A percentile compares a stretch with the other conserved stretches of the same genome.
phyloP scores from a whole-genome alignment of 2,797 vertebrate genomes.

The Denticeps clupeoides region DNA sequence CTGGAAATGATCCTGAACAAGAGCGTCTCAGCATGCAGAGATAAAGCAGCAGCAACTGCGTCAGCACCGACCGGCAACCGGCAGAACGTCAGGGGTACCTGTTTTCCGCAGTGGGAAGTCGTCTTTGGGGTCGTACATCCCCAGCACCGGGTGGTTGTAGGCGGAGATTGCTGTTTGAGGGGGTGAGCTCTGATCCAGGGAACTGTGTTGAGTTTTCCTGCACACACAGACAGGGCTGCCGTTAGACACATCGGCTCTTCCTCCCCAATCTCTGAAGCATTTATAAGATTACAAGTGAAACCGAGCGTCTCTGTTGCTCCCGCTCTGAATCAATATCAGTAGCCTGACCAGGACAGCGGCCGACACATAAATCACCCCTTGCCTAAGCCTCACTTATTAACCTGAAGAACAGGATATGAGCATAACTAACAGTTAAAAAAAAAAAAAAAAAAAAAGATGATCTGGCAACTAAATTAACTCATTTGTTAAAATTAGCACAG shows the following conservation, averaged over 20 bases:
- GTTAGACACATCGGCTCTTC: slow-evolving; percentile 2
- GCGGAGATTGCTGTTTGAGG: slow-evolving; percentile 83
- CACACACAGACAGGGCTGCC: slow-evolving; percentile 20
- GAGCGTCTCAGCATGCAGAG: not conserved
- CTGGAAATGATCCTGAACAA: not conserved
- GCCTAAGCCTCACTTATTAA: too few relatives aligned
- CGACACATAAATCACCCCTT: too few relatives aligned
- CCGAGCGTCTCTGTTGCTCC: too few relatives aligned
- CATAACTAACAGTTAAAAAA: too few relatives aligned
- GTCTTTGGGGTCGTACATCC: slow-evolving; percentile 90
- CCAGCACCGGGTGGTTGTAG: slow-evolving; percentile 85
- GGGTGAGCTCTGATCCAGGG: slow-evolving; percentile 93
- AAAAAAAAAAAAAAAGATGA: too few relatives aligned
- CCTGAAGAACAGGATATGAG: too few relatives aligned
- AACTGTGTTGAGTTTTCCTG: slow-evolving; percentile 97
- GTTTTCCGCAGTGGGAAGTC: slow-evolving; percentile 97
- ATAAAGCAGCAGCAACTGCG: not conserved
- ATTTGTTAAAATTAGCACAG: too few relatives aligned
- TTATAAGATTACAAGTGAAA: too few relatives aligned
- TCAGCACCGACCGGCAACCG: not conserved
- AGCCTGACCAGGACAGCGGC: too few relatives aligned
- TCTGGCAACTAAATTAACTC: too few relatives aligned
- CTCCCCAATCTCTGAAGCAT: too few relatives aligned
- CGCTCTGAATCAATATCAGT: too few relatives aligned
- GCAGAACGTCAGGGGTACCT: slow-evolving; percentile 50